Evolutionary conservation across 2,113 vertebrate genomes (phyloP), one percentile per base, ranked within the genome.

Genomic region (Platycercus adscitus): DNA sequence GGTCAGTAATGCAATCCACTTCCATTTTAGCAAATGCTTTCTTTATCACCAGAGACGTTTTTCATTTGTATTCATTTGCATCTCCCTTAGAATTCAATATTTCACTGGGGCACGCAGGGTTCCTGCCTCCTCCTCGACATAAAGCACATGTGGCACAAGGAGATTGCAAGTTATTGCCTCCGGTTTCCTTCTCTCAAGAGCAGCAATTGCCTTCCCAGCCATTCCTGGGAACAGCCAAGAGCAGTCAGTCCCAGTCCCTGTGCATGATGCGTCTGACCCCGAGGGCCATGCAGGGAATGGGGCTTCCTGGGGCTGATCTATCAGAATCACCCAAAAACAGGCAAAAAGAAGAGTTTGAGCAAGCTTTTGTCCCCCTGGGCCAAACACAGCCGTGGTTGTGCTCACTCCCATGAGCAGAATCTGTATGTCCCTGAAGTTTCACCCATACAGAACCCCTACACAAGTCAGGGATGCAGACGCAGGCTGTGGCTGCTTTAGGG

Each of bases 51-150:
- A 41, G 76, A 96, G 94, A 91, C 95, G 66, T 95, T 96, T 92
- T 91, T 97, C 93, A 96, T 96, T 97, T 95, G 93, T 88, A 91
- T 85, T 81, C 89, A 92, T 96, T 96, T 96, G 96, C 91, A 84
- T 93, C 94, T 92, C 94, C 95, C 81, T 97, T 95, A 92, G 89
- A 95, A 96, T 91, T 80, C 94, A 91, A 43, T 96, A 93, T 95
- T 95, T 96, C 94, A 91, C 65, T 79, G 29, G 43, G 56, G 79
- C 72, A 88, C 53, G 68, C 63, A 26, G 13, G 43, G 44, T 53
- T 91, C 81, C 81, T 71, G 84, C 89, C 76, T 81, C 41, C 88
- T 93, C 44, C 72, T 95, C 87, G 90, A 83, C 93, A 91, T 88
- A 95, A 95, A 92, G 69, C 60, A 56, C 23, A 70, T 61, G 82